These are phyloP conservation scores for Leucophenga maculata DNA, from an alignment of 2,888 invertebrate genomes.

Conservation along the genomic window DNA sequence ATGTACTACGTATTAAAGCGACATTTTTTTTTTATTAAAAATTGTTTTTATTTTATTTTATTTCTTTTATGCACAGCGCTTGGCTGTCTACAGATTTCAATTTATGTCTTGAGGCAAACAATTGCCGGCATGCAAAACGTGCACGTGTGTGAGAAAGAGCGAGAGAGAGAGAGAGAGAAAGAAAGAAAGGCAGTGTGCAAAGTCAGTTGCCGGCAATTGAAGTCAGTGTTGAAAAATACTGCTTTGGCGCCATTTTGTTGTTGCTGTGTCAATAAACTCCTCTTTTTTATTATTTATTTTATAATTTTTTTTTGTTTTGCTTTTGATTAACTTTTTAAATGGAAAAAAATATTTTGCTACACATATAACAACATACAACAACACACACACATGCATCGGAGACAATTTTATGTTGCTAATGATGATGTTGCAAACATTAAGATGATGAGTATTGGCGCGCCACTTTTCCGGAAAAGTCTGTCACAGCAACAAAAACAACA, in stretches of 20 bases:
- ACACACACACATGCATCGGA: not conserved
- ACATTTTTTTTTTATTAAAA: not conserved
- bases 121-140: not conserved
- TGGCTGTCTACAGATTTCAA: no score
- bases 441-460: conserved; percentile 51
- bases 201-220: not conserved
- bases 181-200: no score
- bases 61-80: not conserved
- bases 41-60: conserved; percentile 1
- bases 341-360: not conserved
- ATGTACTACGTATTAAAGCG: conserved; percentile 52
- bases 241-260: conserved; percentile 30
- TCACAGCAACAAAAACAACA: conserved; percentile 35
- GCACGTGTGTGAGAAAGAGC: not conserved
- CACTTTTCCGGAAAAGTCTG: conserved; percentile 67
- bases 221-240: conserved; percentile 17
- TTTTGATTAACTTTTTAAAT: conserved; percentile 23
- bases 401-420: not conserved
- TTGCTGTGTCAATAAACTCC: conserved; percentile 21
- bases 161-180: not conserved
- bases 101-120: no score
- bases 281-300: not conserved
- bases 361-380: not conserved
- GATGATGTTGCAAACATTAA: not conserved
- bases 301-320: conserved; percentile 14